Evolutionary conservation across 2,797 vertebrate species (phyloP), one percentile per base, ranked within the genome.

Genomic region (Oreortyx pictus): DNA sequence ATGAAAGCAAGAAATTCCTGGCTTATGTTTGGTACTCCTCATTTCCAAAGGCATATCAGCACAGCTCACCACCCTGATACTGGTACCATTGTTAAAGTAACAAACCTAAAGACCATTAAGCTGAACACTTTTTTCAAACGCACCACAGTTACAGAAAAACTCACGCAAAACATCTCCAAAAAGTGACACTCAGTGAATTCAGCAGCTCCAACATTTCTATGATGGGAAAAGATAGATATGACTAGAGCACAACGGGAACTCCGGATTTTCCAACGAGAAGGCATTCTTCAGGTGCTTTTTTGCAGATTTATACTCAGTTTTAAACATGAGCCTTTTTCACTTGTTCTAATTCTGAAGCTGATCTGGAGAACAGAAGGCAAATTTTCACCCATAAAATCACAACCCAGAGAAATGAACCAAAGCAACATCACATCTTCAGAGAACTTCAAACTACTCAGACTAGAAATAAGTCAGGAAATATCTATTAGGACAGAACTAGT

Each of bases 101-200:
- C 0, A 3, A 54, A 11, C 67, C 41, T 81, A 65, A 96, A 74
- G 82, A 88, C 70, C 84, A 93, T 95, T 96, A 92, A 94, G 78
- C 83, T 93, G 89, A 19, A 7, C 54, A 71, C 39, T 96, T 95
- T 96, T 93, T 95, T 96, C 80, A 93, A 95, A 95, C 86, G 39
- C 60, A 94, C 76, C 5, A 4, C 89, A 96, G 96, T 95, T 86
- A 78, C 62, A 93, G 46, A 61, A 90, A 91, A 80, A 77, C 68
- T 57, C 86, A 77, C 65, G 61, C 61, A 74, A 83, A 81, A 33
- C 73, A 88, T 12, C 70, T 75, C 66, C 22, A 25, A 52, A 80
- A n/a, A 50, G 35, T 31, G 22, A n/a, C 35, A 37, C 35, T 52
- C 67, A 39, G 35, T 39, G 18, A 85, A 15, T 27, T 67, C 35